Conservation (phyloP, 2,113 vertebrate species). For the Mesembrinibis cayennensis region DNA sequence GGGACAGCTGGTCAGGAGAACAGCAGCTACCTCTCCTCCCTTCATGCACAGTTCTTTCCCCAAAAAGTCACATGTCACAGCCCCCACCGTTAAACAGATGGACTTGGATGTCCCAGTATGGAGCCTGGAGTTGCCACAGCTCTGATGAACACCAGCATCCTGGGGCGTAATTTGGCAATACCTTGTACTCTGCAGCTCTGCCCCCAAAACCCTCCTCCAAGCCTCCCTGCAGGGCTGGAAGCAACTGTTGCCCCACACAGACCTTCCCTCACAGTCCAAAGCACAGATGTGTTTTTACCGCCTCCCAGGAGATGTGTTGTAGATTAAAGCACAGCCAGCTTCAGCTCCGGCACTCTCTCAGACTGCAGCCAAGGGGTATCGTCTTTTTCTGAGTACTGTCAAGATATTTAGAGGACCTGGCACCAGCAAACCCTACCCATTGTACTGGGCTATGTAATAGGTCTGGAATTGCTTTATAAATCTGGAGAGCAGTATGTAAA, state of each 20-base stretch:
- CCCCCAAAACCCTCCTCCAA: background rate
- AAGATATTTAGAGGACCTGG: background rate
- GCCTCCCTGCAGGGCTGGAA: background rate
- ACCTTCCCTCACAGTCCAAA: background rate
- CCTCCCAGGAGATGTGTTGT: background rate
- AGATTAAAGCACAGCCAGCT: background rate
- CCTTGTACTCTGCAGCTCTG: background rate
- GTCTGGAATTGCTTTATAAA: background rate
- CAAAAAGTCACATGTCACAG: background rate
- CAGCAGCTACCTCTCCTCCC: background rate
- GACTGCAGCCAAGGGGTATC: background rate
- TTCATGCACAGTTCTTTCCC: background rate
- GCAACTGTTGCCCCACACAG: accelerated
- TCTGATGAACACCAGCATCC: background rate
- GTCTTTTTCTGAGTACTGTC: background rate
- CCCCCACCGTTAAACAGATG: background rate
- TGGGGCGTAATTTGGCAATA: accelerated
- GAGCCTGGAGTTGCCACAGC: background rate
- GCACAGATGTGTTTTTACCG: background rate
- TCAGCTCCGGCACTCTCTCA: accelerated
- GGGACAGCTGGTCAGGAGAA: background rate
- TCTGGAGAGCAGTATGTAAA: background rate
- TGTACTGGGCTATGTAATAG: background rate
- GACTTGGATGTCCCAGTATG: accelerated
- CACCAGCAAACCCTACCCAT: background rate